Percentiles rank a stretch among this genome's conserved stretches.
phyloP scores from a whole-genome alignment of 1,140 invertebrate species.

The Cataglyphis hispanica region DNA sequence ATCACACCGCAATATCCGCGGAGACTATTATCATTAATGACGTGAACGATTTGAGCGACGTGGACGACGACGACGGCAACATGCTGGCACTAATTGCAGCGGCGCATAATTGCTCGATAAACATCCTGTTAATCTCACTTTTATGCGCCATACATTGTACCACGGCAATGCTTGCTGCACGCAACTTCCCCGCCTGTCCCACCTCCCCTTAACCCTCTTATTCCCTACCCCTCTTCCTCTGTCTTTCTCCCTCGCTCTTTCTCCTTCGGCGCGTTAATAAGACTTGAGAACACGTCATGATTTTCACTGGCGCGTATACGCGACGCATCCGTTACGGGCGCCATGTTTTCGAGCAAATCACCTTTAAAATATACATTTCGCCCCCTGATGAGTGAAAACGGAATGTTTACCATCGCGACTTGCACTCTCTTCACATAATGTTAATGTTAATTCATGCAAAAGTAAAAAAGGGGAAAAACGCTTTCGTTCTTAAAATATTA shows the following conservation, averaged over 20 bases:
- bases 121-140: slow-evolving; percentile 85
- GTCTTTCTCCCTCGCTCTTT: slow-evolving; percentile 12
- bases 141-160: slow-evolving; percentile 74
- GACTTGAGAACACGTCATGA: slow-evolving; percentile 70
- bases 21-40: slow-evolving; percentile 21
- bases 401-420: slow-evolving; percentile 49
- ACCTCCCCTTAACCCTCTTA: not conserved
- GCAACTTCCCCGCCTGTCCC: slow-evolving; percentile 20
- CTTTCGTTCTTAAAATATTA: not conserved
- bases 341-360: slow-evolving; percentile 19
- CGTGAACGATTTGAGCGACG: slow-evolving; percentile 62
- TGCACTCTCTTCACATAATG: not conserved
- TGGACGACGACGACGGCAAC: slow-evolving; percentile 62
- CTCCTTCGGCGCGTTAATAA: slow-evolving; percentile 45
- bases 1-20: not conserved
- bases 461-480: not conserved
- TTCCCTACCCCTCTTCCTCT: slow-evolving; percentile 41
- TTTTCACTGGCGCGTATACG: slow-evolving; percentile 64
- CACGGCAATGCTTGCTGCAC: slow-evolving; percentile 55
- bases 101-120: slow-evolving; percentile 85
- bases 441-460: slow-evolving; percentile 30
- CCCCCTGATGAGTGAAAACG: slow-evolving; percentile 33
- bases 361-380: slow-evolving; percentile 57
- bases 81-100: slow-evolving; percentile 79
- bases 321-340: slow-evolving; percentile 60